Percentiles rank a stretch among this genome's conserved stretches.
phyloP scores from a whole-genome alignment of 2,888 invertebrate genomes.

The Darwinula stevensoni region DNA sequence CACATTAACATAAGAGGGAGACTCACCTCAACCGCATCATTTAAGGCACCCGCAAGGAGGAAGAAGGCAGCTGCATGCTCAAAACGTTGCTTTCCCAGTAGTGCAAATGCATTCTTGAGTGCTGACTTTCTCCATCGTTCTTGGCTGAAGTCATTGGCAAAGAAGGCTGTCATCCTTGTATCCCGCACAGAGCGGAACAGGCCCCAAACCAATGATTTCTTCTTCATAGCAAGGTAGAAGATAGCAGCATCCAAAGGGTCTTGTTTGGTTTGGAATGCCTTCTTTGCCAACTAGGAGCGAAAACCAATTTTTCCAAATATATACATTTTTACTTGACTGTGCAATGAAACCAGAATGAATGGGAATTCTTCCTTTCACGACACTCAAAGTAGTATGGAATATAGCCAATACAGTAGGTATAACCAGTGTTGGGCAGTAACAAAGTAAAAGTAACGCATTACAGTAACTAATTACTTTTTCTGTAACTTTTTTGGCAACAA shows the following conservation, averaged over 20 bases:
- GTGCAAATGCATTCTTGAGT: constrained; percentile 84
- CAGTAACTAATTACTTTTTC: too few relatives aligned
- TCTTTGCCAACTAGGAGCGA: constrained; percentile 38
- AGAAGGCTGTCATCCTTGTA: constrained; percentile 78
- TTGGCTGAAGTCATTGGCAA: constrained; percentile 69
- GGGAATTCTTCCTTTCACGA: too few relatives aligned
- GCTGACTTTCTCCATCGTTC: constrained; percentile 93
- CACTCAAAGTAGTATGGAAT: too few relatives aligned
- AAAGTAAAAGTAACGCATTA: too few relatives aligned
- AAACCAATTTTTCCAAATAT: constrained; percentile 3
- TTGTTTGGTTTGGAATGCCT: constrained; percentile 62
- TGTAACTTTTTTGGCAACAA: too few relatives aligned
- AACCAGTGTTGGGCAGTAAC: too few relatives aligned
- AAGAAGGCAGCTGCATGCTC: constrained; percentile 97
- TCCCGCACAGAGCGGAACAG: constrained; percentile 63
- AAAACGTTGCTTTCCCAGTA: constrained; percentile 81
- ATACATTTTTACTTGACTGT: not conserved
- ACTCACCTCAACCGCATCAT: constrained; percentile 73
- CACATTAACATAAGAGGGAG: constrained; percentile 3
- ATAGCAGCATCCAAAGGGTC: constrained; percentile 93
- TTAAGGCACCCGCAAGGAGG: constrained; percentile 65
- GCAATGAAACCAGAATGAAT: not conserved
- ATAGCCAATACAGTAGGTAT: constrained; percentile 4
- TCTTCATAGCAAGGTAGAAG: constrained; percentile 91
- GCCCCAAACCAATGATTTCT: constrained; percentile 86